These are phyloP conservation scores for Meriones psammophilus DNA, from an alignment of 2,797 vertebrate species.

Conservation along the genomic window DNA sequence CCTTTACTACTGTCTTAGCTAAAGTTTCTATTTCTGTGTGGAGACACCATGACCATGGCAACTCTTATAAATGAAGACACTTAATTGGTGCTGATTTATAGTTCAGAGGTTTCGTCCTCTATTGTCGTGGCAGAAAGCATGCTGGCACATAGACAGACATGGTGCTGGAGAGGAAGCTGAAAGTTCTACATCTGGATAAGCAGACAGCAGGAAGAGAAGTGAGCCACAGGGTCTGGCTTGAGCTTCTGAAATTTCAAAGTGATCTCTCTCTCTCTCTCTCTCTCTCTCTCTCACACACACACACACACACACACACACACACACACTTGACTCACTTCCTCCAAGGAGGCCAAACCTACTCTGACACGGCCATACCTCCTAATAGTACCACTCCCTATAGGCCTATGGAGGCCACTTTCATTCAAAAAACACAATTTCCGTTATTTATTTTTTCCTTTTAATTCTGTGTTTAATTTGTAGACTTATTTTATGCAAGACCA, in stretches of 20 bases:
- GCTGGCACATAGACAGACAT: neutral
- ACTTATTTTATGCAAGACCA: neutral
- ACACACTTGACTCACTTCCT: neutral
- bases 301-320: no score
- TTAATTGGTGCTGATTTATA: no score
- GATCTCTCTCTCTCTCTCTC: no score
- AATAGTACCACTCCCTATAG: neutral
- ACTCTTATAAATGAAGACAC: no score
- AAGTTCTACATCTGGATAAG: neutral
- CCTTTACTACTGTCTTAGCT: neutral
- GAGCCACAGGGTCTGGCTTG: neutral
- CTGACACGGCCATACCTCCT: no score
- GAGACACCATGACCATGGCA: neutral
- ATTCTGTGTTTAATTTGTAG: neutral
- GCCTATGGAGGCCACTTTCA: neutral
- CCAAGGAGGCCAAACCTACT: neutral
- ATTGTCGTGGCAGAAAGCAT: no score
- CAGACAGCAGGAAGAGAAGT: neutral
- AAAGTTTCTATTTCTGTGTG: neutral
- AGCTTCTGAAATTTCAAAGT: neutral
- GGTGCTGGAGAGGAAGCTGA: neutral
- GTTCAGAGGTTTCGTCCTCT: neutral
- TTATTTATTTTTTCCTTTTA: neutral
- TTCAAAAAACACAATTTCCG: neutral
- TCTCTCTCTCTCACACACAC: no score